Conservation (phyloP, 2,888 invertebrate species). For the Gnatocerus cornutus region DNA sequence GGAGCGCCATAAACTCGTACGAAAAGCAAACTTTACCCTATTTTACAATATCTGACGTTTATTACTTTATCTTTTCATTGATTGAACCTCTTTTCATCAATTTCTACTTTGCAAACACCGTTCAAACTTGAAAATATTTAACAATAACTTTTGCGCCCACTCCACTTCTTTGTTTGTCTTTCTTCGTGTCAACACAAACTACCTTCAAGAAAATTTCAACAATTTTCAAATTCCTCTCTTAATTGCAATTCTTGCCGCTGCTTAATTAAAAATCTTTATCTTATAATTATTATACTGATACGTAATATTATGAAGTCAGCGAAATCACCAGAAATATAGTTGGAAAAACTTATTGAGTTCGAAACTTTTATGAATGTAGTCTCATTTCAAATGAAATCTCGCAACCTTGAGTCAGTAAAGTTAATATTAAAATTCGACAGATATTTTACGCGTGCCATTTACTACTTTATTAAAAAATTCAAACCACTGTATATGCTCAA, state of each 20-base stretch:
- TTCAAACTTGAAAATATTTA: constrained; percentile 32
- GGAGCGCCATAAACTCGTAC: constrained; percentile 31
- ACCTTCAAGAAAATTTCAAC: constrained; percentile 17
- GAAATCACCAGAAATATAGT: constrained; percentile 33
- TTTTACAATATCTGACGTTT: constrained; percentile 40
- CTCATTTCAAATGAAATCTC: constrained; percentile 28
- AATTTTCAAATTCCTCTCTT: constrained; percentile 8
- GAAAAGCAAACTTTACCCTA: constrained; percentile 31
- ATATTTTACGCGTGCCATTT: background rate
- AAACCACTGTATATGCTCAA: background rate
- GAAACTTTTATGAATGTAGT: constrained; percentile 42
- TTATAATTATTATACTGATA: background rate
- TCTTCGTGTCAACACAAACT: constrained; percentile 1
- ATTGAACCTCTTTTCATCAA: constrained; percentile 25
- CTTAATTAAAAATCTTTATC: background rate
- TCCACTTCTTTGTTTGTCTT: constrained; percentile 10
- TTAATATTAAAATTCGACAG: constrained; percentile 38
- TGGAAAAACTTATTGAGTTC: constrained; percentile 34
- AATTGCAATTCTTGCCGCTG: constrained; percentile 6
- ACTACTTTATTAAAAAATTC: too few species aligned
- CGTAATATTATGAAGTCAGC: background rate
- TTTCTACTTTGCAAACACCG: constrained; percentile 15
- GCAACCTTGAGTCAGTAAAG: constrained; percentile 26
- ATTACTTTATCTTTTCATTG: constrained; percentile 29
- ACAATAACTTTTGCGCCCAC: background rate